Base-by-base conservation (phyloP, 2,888 invertebrate species). In the Tupiocoris notatus region DNA sequence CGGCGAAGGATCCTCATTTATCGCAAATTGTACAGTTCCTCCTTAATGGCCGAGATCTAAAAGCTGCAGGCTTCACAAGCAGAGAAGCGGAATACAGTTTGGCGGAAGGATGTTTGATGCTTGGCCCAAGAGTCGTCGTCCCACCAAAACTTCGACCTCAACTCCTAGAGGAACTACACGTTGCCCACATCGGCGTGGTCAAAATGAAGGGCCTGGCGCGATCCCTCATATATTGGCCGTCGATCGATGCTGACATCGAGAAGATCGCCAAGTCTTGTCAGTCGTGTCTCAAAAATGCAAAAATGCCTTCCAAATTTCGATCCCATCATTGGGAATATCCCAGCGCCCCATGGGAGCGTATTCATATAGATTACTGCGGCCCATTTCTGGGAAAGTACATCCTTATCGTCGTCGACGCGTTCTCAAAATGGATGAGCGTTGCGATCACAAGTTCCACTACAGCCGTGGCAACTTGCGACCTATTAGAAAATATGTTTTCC, bases 341-440 rank as follows among this genome's bases (percentile, higher is more conserved):
- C 23, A 58, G 77, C 0, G 76, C 23, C 16, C 74, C 75, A 16
- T 81, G 79, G 81, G 65, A 57, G 2, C 74, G 81, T 12, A 79
- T 81, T 1, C 81, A 81, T 62, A 67, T 76, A 2, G 80, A 81
- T 76, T 81, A 78, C 54, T 59, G 77, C 39, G 79, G 77, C 0
- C 61, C 76, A 24, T 75, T 79, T 6, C 22, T 77, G 76, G 57
- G 70, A 2, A 73, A 77, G 20, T 80, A 79, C n/a, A 80, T 80
- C 23, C 62, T 81, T 3, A 61, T 82, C 0, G 17, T 81, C 1
- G 74, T 82, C 0, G 80, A n/a, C n/a, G n/a, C n/a, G n/a, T n/a
- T n/a, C n/a, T n/a, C n/a, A n/a, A n/a, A n/a, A n/a, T n/a, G n/a
- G 81, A 79, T 78, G 0, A 80, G 81, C 74, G 78, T 81, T 0